Percentiles rank a stretch among this genome's conserved stretches.
These are phyloP conservation scores for Drosophila aldrichi DNA, from an alignment of 2,888 invertebrate species.

Conservation along the genomic window DNA sequence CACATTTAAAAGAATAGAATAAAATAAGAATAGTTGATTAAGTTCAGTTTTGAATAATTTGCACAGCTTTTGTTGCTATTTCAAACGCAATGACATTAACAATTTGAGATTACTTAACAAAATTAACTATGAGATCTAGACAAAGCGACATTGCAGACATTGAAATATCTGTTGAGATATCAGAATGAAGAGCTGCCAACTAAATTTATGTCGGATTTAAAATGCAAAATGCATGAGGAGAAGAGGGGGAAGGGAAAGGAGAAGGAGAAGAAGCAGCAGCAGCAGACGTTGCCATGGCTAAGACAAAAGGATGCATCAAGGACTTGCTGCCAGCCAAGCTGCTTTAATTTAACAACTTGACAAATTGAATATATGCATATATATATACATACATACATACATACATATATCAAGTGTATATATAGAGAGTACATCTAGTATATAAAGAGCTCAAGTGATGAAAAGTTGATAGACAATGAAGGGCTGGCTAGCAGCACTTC, in stretches of 20 bases:
- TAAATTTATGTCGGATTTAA: conserved; percentile 73
- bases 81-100: not conserved
- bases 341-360: conserved; percentile 70
- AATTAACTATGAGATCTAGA: conserved; percentile 59
- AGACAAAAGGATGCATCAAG: conserved; percentile 22
- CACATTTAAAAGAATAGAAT: no score
- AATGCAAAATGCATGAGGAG: conserved; percentile 29
- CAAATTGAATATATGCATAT: conserved; percentile 71
- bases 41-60: conserved; percentile 1
- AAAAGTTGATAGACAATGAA: conserved; percentile 5
- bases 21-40: no score
- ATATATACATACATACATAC: not conserved
- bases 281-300: conserved; percentile 8
- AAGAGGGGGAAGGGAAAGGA: not conserved
- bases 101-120: conserved; percentile 25
- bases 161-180: conserved; percentile 46
- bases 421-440: conserved; percentile 11
- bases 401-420: conserved; percentile 17
- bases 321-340: conserved; percentile 27
- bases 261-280: not conserved
- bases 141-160: conserved; percentile 54
- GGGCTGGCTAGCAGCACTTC: not conserved
- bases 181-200: conserved; percentile 60
- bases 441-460: not conserved
- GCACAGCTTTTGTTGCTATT: not conserved